A percentile compares a stretch with the other conserved stretches of the same genome.
These are phyloP conservation scores for Dinoponera quadriceps DNA, from an alignment of 1,140 invertebrate genomes.

Conservation along the genomic window DNA sequence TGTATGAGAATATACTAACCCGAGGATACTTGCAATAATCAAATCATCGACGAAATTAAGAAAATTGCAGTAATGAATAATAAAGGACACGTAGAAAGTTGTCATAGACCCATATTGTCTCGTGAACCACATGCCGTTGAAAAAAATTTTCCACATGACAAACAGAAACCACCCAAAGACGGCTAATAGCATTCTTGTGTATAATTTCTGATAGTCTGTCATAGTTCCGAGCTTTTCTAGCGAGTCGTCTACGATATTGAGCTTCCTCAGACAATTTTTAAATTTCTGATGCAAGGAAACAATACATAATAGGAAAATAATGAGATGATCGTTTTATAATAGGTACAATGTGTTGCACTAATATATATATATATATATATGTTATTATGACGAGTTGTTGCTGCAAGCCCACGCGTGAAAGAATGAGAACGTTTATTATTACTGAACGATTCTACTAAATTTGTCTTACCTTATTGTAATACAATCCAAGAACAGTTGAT, in stretches of 20 bases:
- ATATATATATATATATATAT: no score
- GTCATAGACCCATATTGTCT: neutral
- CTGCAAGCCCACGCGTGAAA: no score
- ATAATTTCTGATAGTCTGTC: constrained; percentile 13
- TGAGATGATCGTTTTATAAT: no score
- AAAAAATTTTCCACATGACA: neutral
- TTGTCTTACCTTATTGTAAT: constrained; percentile 15
- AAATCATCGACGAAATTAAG: neutral
- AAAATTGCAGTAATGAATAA: no score
- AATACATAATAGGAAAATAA: no score
- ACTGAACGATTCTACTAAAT: neutral
- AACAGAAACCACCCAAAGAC: neutral
- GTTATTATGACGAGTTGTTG: no score
- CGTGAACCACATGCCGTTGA: neutral
- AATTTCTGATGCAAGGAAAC: neutral
- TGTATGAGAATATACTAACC: neutral
- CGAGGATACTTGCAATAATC: neutral
- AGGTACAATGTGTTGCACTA: neutral
- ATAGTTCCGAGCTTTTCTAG: neutral
- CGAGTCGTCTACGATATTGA: neutral
- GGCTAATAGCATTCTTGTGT: neutral
- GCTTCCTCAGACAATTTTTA: neutral
- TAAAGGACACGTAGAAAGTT: neutral
- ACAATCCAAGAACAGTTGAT: neutral
- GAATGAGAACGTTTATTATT: neutral